Base-by-base conservation (phyloP, 23 tunicate species). In the Clavelina lepadiformis region DNA sequence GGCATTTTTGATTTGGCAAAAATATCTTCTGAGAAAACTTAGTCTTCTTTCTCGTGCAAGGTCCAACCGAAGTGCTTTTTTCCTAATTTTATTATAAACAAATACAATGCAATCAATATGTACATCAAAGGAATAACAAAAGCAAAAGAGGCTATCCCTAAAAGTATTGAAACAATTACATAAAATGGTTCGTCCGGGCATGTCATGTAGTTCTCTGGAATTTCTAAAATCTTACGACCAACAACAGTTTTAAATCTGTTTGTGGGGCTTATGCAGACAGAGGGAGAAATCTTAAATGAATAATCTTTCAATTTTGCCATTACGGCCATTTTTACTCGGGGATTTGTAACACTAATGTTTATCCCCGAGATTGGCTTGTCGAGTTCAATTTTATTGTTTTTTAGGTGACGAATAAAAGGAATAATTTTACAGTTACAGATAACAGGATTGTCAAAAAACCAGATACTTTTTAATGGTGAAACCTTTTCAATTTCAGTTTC, bases 381-480 rank as follows among this genome's bases (percentile, higher is more conserved):
- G 18, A 80, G 34, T 26, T 44, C 21, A 3, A 80, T 53, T 13
- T 61, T 21, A 18, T 65, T 50, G 8, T 33, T 29, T 31, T 38
- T 62, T 13, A 80, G 24, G 51, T 63, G 51, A 35, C 69, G 59
- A 15, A 80, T 31, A 7, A 80, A 53, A 20, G 87, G 87, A 30
- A 71, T 25, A 25, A 80, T 49, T 18, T 61, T 24, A 58, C 87
- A 80, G 57, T 80, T 61, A 56, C 87, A 80, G 56, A 51, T 63
- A 21, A 80, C 31, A 11, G 87, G 87, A 54, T 80, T 80, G 28
- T 78, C 87, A 62, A 58, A 71, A 7, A 80, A 57, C 87, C 87
- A 80, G 19, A 80, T 38, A 21, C 33, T 63, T 53, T 72, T 33
- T 57, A 80, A 63, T 6, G 72, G 38, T 0, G 65, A 22, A 26